phyloP scores from a whole-genome alignment of 1,140 invertebrate genomes.

The Brachionus rotundiformis region DNA sequence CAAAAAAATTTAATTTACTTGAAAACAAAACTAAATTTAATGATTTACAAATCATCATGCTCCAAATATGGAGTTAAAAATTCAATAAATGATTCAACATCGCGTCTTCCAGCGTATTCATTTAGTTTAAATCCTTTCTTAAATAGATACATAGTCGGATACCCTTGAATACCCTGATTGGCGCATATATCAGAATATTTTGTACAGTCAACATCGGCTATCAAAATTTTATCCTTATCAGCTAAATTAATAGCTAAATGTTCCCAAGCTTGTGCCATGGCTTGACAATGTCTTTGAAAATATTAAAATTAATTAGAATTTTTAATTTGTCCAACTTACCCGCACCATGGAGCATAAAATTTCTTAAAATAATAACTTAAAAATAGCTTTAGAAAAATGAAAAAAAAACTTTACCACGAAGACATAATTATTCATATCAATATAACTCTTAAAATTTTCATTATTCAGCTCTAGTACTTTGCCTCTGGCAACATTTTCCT shows the following conservation, averaged over 20 bases:
- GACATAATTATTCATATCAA: not conserved
- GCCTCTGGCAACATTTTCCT: not conserved
- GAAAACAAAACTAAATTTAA: not conserved
- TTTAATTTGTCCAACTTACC: not conserved
- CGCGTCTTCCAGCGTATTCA: conserved; percentile 7
- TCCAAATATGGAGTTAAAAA: conserved; percentile 39
- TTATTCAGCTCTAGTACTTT: not conserved
- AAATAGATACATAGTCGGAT: conserved; percentile 10
- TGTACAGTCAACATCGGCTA: conserved; percentile 34
- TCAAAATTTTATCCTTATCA: not conserved
- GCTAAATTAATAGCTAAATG: not conserved
- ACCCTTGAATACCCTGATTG: not conserved
- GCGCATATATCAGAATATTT: not conserved
- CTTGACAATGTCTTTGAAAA: conserved; percentile 12
- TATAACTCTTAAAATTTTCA: not conserved
- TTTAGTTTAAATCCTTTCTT: not conserved
- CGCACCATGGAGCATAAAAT: conserved; percentile 47
- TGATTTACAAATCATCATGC: conserved; percentile 20
- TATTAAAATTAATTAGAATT: not conserved
- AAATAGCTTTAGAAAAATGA: too few species aligned
- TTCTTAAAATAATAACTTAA: conserved; percentile 32
- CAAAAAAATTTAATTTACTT: not conserved
- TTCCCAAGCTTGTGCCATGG: conserved; percentile 18
- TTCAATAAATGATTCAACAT: not conserved
- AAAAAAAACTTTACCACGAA: conserved; percentile 6